Evolutionary conservation across 2,888 invertebrate genomes (phyloP), one percentile per base, ranked within the genome.

Genomic region (Drosophila pegasa): DNA sequence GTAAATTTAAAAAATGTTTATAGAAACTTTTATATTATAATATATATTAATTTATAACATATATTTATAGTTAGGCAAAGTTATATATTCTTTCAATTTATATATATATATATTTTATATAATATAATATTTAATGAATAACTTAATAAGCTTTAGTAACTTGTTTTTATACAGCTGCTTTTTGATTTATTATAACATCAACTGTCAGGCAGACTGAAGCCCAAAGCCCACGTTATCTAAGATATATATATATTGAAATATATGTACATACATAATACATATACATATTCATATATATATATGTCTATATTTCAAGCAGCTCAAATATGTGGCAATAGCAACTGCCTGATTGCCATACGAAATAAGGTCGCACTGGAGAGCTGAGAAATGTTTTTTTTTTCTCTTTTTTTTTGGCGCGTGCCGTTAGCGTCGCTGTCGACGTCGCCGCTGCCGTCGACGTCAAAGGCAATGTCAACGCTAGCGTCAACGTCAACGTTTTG

Each of bases 401-500:
- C n/a, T n/a, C n/a, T n/a, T n/a, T n/a, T n/a, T n/a, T n/a, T 71
- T 67, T 55, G 76, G 76, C 75, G 71, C 67, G 75, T 75, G 75
- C 76, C 75, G 41, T 60, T 43, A 52, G 47, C 41, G 67, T 58
- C 31, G 25, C 43, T 16, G 22, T 25, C 20, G 37, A 16, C 43
- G 2, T n/a, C n/a, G 12, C 25, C 16, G 2, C 12, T 14, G n/a
- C 20, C 12, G n/a, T 6, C n/a, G 14, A 14, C 50, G 31, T 29
- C 54, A 27, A 51, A 35, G 43, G 43, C 43, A 45, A 45, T 27
- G 43, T 45, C 43, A 18, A 22, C 35, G 25, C 3, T 37, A 31
- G 33, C n/a, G 7, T n/a, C n/a, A n/a, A 3, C 12, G 20, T 9
- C 38, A 31, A 22, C 16, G 4, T 1, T 10, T 33, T 18, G 56